Conservation (phyloP, 2,113 vertebrate genomes). For the Pongo abelii region DNA sequence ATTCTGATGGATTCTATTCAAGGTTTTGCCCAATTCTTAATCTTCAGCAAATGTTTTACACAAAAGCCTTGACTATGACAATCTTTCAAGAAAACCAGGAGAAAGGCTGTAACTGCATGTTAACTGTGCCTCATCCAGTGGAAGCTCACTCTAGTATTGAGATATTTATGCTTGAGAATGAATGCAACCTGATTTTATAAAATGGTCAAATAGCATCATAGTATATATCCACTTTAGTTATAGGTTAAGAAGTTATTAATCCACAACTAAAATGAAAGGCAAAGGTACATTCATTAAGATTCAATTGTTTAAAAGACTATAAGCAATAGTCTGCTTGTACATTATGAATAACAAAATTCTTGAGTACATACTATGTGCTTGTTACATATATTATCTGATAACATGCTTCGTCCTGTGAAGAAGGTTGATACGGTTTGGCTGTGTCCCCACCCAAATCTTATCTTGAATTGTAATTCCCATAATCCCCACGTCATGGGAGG, state of each 20-base stretch:
- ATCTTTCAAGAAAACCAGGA: neutral
- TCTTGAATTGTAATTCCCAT: too few relatives aligned
- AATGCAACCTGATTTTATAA: neutral
- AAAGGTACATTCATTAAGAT: too few relatives aligned
- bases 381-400: neutral
- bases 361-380: neutral
- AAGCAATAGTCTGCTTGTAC: accelerated
- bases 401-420: neutral
- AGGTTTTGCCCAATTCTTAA: neutral
- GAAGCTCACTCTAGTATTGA: accelerated
- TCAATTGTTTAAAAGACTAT: neutral
- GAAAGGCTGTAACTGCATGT: neutral
- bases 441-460: too few relatives aligned
- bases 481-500: too few relatives aligned
- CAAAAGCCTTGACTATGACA: neutral
- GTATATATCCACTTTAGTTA: neutral
- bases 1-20: neutral
- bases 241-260: neutral
- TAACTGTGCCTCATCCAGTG: accelerated
- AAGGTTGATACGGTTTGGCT: too few relatives aligned
- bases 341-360: neutral
- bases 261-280: neutral
- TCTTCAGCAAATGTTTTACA: neutral
- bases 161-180: neutral
- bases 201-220: neutral